Evolutionary conservation across 2,888 invertebrate genomes (phyloP), one percentile per base, ranked within the genome.

Genomic region (Priocnemis perturbator): DNA sequence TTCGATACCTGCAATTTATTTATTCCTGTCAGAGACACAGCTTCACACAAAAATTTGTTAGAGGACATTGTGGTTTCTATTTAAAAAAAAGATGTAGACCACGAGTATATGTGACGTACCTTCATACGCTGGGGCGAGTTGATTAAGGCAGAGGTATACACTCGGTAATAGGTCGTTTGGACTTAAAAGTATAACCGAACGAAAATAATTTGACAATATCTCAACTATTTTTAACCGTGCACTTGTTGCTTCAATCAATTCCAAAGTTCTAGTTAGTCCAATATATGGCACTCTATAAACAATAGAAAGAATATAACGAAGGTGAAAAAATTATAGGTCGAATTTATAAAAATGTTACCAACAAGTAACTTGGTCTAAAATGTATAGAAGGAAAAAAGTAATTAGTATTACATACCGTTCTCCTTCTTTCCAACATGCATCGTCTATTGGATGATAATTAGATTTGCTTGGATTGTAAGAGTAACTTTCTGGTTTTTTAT

Each of bases 141-240:
- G 95, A 89, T 99, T 99, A n/a, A 99, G 91, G 84, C 98, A 98
- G 77, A 99, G 90, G 89, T 99, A 99, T 19, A 99, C 93, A 81
- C 97, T 96, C 0, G 96, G 93, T 64, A 98, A 87, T 69, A 99
- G 90, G 89, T 99, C 98, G n/a, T 94, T 92, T 0, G 98, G 97
- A 19, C 95, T 96, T 53, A 98, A 90, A 3, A 93, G 92, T 26
- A 98, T 95, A 15, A 98, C 97, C 0, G 98, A 98, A 19, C 96
- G 93, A 74, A 98, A 94, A 88, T 95, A 98, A 89, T 99, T 99
- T 83, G 95, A 93, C 55, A 99, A 90, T 60, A 96, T 96, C 87
- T 98, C 97, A 2, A 98, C 93, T 86, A 97, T 98, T 90, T 96
- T 97, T 62, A 99, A 91, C 44, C 99, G 93, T 2, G 94, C 94